phyloP scores from a whole-genome alignment of 2,888 invertebrate species.

The Dinocampus coccinellae region DNA sequence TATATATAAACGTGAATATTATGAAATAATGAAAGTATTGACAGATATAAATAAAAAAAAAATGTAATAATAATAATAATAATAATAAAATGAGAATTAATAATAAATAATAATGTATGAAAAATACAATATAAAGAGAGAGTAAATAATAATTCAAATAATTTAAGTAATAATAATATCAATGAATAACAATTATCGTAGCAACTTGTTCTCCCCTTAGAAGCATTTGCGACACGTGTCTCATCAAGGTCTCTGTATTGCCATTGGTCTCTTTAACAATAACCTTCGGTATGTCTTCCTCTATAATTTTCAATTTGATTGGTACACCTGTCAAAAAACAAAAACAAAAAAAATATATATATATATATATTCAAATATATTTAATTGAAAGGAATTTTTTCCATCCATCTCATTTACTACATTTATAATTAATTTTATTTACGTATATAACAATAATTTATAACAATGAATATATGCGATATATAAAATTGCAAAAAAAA shows the following conservation, averaged over 20 bases:
- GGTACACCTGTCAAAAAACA: conserved; percentile 46
- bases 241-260: conserved; percentile 77
- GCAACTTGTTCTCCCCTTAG: conserved; percentile 85
- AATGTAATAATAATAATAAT: background rate
- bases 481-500: no score
- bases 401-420: no score
- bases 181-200: conserved; percentile 69
- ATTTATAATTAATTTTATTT: no score
- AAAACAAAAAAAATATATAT: background rate
- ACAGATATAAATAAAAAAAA: background rate
- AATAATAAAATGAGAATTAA: background rate
- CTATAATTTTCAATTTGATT: conserved; percentile 63
- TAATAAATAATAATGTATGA: background rate
- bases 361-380: no score
- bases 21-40: background rate
- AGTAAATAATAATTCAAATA: background rate
- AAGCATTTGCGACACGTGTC: conserved; percentile 78
- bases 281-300: conserved; percentile 72
- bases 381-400: no score
- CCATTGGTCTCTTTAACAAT: conserved; percentile 74
- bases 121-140: background rate
- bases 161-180: conserved; percentile 31
- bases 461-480: no score
- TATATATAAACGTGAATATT: no score
- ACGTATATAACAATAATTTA: no score